These are phyloP conservation scores for Agrypnus murinus DNA, from an alignment of 2,888 invertebrate genomes.

Conservation along the genomic window DNA sequence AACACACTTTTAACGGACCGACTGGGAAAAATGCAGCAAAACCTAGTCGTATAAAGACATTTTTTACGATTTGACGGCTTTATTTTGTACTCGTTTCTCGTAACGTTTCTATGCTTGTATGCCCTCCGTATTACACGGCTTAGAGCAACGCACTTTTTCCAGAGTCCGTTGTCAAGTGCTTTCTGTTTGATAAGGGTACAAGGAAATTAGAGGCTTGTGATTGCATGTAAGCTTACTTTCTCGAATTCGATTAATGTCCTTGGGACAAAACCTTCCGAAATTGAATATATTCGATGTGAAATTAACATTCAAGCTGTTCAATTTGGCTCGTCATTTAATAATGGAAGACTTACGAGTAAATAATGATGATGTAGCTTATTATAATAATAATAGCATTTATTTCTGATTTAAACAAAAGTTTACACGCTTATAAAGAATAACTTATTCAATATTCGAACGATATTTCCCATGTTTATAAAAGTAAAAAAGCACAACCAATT, in stretches of 20 bases:
- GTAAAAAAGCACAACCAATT: too few species aligned
- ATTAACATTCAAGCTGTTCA: too few species aligned
- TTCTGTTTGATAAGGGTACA: constrained; percentile 6
- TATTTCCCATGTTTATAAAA: too few species aligned
- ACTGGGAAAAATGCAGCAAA: constrained; percentile 14
- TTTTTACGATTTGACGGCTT: constrained; percentile 26
- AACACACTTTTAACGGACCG: constrained; percentile 27
- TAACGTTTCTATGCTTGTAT: constrained; percentile 9
- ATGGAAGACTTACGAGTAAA: too few species aligned
- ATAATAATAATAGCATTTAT: too few species aligned
- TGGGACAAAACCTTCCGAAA: too few species aligned
- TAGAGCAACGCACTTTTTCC: constrained; percentile 5
- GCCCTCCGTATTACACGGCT: constrained; percentile 13
- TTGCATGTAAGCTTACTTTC: constrained; percentile 2
- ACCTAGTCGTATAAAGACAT: constrained; percentile 6
- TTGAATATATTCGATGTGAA: too few species aligned
- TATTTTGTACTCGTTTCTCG: constrained; percentile 20
- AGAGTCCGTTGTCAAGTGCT: constrained; percentile 6
- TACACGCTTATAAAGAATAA: too few species aligned
- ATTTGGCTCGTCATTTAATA: too few species aligned
- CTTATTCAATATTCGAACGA: too few species aligned
- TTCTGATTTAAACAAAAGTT: too few species aligned
- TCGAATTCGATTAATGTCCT: background rate
- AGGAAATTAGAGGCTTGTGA: constrained; percentile 14
- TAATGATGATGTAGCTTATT: too few species aligned